Conservation (phyloP, 2,888 invertebrate species). For the Zygothrica quintamaculata region DNA sequence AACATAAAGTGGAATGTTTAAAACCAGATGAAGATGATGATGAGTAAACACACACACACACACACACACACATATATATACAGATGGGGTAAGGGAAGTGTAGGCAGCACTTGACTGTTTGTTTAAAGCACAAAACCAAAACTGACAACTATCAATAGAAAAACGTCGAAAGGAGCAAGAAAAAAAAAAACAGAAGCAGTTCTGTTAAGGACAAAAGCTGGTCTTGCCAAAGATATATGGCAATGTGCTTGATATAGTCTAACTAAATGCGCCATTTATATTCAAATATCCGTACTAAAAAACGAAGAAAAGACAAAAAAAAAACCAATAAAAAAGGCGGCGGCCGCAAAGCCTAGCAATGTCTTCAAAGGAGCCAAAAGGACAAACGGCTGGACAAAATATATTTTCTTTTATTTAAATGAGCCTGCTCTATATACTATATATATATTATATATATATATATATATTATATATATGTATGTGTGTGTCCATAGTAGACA, state of each 20-base stretch:
- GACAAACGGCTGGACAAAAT: slow-evolving; percentile 64
- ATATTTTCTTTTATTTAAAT: slow-evolving; percentile 80
- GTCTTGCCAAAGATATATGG: slow-evolving; percentile 71
- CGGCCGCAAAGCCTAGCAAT: slow-evolving; percentile 65
- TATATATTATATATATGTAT: slow-evolving; percentile 31
- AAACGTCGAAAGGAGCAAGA: no score
- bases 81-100: slow-evolving; percentile 17
- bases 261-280: slow-evolving; percentile 81
- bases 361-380: slow-evolving; percentile 55
- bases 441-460: slow-evolving; percentile 7
- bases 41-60: no score
- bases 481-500: slow-evolving; percentile 43
- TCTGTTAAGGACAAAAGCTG: slow-evolving; percentile 52
- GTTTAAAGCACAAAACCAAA: slow-evolving; percentile 46
- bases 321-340: slow-evolving; percentile 57
- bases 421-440: slow-evolving; percentile 55
- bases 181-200: slow-evolving; percentile 37
- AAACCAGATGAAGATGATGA: slow-evolving; percentile 72
- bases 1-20: slow-evolving; percentile 80
- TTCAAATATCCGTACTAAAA: slow-evolving; percentile 80
- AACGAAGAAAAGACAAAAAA: slow-evolving; percentile 59
- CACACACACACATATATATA: no score
- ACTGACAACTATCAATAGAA: slow-evolving; percentile 67
- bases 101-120: slow-evolving; percentile 41
- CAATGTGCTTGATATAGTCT: slow-evolving; percentile 80